Conservation (phyloP, 1,140 invertebrate genomes). For the Microvelia longipes region DNA sequence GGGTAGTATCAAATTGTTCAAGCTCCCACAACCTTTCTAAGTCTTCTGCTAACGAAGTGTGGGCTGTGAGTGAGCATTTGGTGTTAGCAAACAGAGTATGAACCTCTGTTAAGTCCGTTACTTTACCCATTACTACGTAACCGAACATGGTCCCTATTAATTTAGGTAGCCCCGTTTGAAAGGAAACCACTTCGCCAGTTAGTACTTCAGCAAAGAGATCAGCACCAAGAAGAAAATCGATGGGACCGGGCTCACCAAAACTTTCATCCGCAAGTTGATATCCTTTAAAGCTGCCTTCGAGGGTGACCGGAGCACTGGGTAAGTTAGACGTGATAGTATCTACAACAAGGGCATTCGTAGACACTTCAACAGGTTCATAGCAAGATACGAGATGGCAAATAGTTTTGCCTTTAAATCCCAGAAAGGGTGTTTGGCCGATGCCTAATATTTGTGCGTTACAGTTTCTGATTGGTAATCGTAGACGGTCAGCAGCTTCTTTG, state of each 20-base stretch:
- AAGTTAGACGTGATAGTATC: neutral
- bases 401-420: neutral
- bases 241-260: neutral
- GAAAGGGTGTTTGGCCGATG: neutral
- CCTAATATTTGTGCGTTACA: neutral
- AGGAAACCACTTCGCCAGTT: neutral
- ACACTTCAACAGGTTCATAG: neutral
- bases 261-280: neutral
- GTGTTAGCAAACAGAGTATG: too few relatives aligned
- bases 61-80: too few relatives aligned
- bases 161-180: neutral
- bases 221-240: conserved; percentile 2
- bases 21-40: too few relatives aligned
- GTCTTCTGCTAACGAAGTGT: too few relatives aligned
- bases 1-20: too few relatives aligned
- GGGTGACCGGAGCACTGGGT: neutral
- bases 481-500: neutral
- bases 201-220: neutral
- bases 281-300: neutral
- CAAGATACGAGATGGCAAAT: neutral
- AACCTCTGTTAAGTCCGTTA: neutral
- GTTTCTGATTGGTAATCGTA: neutral
- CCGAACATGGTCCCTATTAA: neutral
- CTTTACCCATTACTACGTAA: neutral
- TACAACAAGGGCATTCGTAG: neutral